phyloP scores from a whole-genome alignment of 2,113 vertebrate genomes.

The Calyptommatus sinebrachiatus region DNA sequence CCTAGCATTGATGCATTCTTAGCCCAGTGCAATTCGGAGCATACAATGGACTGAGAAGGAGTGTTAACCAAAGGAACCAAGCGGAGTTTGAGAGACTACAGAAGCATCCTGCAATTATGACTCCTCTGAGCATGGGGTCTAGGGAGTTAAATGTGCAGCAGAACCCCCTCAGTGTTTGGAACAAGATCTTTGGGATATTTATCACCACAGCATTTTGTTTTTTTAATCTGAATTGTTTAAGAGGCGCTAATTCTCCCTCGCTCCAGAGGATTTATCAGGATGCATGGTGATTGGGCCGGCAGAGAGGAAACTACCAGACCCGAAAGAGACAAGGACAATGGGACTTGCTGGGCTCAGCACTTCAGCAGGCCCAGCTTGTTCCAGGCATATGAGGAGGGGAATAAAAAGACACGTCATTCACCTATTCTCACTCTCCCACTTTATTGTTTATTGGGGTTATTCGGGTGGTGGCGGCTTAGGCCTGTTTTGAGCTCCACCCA shows the following conservation, averaged over 20 bases:
- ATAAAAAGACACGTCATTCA: not conserved
- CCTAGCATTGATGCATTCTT: not conserved
- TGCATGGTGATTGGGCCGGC: conserved; percentile 37
- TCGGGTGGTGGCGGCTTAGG: not conserved
- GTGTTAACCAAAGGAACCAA: not conserved
- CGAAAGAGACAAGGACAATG: conserved; percentile 49
- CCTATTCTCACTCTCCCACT: not conserved
- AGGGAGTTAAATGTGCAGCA: not conserved
- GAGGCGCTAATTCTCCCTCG: conserved; percentile 34
- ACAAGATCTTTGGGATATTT: conserved; percentile 21
- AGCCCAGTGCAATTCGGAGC: not conserved
- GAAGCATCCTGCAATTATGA: not conserved
- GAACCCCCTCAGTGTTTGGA: not conserved
- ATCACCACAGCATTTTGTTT: conserved; percentile 32
- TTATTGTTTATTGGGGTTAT: conserved; percentile 4
- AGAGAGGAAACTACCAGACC: conserved; percentile 47
- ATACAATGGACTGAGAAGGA: not conserved
- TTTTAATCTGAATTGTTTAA: conserved; percentile 48
- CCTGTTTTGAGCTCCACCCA: conserved; percentile 22
- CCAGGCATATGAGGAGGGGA: not conserved
- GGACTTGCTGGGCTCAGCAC: conserved; percentile 60
- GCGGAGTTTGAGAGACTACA: not conserved
- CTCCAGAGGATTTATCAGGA: conserved; percentile 47
- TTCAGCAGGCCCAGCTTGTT: conserved; percentile 2
- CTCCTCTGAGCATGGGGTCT: not conserved